Evolutionary conservation across 2,113 vertebrate species (phyloP), one percentile per base, ranked within the genome.

Genomic region (Caranx ignobilis): DNA sequence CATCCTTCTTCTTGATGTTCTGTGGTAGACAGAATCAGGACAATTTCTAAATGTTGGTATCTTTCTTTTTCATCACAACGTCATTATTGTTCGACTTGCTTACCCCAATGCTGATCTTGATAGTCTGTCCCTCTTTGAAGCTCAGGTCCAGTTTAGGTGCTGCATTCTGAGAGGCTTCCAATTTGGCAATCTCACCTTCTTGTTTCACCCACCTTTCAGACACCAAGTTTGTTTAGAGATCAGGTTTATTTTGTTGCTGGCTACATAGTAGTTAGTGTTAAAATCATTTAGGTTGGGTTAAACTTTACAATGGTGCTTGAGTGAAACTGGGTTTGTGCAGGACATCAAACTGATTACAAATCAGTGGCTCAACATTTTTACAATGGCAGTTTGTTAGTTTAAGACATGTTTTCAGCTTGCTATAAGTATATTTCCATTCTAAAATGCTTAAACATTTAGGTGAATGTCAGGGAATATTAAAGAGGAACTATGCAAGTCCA

Each of bases 51-150:
- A 66, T 11, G 4, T n/a, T 68, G 10, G n/a, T 37, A 32, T 21
- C 11, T 15, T 21, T 3, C 2, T 9, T 47, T 59, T 13, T 41
- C 12, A 37, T 21, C 37, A 61, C 2, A 41, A 13, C 7, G 1
- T 5, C 6, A 41, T 41, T 19, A 64, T 6, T 4, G 3, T 39
- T 35, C 6, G 35, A 32, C 50, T 47, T 6, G 31, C 96, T 96
- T 93, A 99, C 98, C 90, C 96, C 97, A 0, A 99, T 97, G 94
- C 92, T 98, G 82, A 99, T 96, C 80, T 97, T 99, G 93, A 99
- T 99, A 35, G 98, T 99, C 88, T 99, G 97, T 2, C 98, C 98
- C 43, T 99, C 98, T 92, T 99, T 99, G 91, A 99, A 99, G 88
- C 98, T 94, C 60, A 99, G 93, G 86, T 99, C 97, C 79, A 99